A percentile compares a stretch with the other conserved stretches of the same genome.
These are phyloP conservation scores for Athetis lepigone DNA, from an alignment of 2,888 invertebrate species.

Conservation along the genomic window DNA sequence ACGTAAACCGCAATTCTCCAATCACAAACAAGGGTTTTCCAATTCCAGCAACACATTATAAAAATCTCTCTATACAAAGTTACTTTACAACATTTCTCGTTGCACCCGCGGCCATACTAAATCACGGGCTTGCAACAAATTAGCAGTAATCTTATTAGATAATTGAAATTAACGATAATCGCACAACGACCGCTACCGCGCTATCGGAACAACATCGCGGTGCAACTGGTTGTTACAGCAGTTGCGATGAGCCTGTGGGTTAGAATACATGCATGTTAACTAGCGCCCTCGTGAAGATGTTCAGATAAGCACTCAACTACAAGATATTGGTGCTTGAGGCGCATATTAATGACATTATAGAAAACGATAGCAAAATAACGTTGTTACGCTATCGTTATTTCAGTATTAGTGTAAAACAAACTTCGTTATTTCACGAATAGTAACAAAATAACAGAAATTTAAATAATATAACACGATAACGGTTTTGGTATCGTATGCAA, in stretches of 20 bases:
- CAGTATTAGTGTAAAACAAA: too few species aligned
- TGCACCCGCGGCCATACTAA: constrained; percentile 19
- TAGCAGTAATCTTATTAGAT: constrained; percentile 55
- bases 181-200: constrained; percentile 52
- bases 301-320: constrained; percentile 9
- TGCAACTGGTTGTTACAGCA: constrained; percentile 49
- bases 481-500: too few species aligned
- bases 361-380: too few species aligned
- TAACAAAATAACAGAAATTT: too few species aligned
- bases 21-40: neutral
- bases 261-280: constrained; percentile 50
- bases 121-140: constrained; percentile 34
- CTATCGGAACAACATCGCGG: constrained; percentile 43
- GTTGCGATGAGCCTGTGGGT: constrained; percentile 22
- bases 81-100: neutral
- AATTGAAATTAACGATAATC: constrained; percentile 65
- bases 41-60: neutral
- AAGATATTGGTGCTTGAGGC: neutral
- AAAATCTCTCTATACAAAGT: neutral
- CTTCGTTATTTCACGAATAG: too few species aligned
- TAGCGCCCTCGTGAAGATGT: constrained; percentile 36
- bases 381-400: too few species aligned
- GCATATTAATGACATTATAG: constrained; percentile 6
- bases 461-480: too few species aligned
- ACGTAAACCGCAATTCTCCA: neutral